phyloP scores from a whole-genome alignment of 2,888 invertebrate genomes.

The Rutpela maculata region DNA sequence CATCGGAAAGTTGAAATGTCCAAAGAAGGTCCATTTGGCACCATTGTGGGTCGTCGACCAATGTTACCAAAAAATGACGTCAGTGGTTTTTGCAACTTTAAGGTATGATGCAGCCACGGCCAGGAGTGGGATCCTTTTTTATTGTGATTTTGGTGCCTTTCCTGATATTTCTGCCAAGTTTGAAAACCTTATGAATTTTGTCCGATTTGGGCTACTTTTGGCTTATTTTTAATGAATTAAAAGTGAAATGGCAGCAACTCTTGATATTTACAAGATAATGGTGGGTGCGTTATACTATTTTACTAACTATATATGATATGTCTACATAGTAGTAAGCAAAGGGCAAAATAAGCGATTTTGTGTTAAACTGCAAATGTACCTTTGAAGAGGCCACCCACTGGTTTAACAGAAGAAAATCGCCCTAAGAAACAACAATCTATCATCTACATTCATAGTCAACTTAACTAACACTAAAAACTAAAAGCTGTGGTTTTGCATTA shows the following conservation, averaged over 20 bases:
- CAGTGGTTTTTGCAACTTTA: too few species aligned
- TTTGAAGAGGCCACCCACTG: slow-evolving; percentile 70
- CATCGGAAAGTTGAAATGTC: too few species aligned
- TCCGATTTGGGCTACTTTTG: too few species aligned
- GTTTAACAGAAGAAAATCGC: slow-evolving; percentile 71
- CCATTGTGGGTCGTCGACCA: too few species aligned
- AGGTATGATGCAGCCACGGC: too few species aligned
- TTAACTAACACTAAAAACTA: background rate
- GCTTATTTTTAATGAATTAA: too few species aligned
- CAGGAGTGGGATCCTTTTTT: too few species aligned
- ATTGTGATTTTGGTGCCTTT: too few species aligned
- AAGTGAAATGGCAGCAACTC: background rate
- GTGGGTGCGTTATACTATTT: slow-evolving; percentile 62
- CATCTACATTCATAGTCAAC: slow-evolving; percentile 42
- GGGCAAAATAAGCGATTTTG: slow-evolving; percentile 43
- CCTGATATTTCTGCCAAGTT: too few species aligned
- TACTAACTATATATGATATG: slow-evolving; percentile 38
- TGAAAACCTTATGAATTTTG: too few species aligned
- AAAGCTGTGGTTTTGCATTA: background rate
- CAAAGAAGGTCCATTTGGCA: too few species aligned
- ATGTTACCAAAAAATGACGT: too few species aligned
- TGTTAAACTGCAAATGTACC: slow-evolving; percentile 66
- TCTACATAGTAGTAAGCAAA: slow-evolving; percentile 38
- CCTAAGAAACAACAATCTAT: slow-evolving; percentile 65
- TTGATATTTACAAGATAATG: background rate